These are phyloP conservation scores for Mizuhopecten yessoensis DNA, from an alignment of 1,140 invertebrate genomes.

Conservation along the genomic window DNA sequence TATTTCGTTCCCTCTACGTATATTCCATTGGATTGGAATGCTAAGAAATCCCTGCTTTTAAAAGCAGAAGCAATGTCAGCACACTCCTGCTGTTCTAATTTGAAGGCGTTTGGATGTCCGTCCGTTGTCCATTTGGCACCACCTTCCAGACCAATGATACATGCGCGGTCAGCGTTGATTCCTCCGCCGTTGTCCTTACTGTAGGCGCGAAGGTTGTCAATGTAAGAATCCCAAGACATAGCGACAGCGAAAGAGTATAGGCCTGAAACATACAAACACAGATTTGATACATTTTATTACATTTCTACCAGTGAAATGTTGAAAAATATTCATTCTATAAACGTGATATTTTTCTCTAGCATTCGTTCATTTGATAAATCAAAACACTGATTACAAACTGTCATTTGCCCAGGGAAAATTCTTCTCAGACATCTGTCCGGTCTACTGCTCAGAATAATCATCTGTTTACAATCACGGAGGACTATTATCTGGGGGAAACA, in stretches of 20 bases:
- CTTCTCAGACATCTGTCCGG: too few relatives aligned
- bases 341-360: too few relatives aligned
- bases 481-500: too few relatives aligned
- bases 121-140: constrained; percentile 40
- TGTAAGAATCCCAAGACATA: constrained; percentile 46
- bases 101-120: constrained; percentile 41
- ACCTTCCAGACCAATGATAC: constrained; percentile 45
- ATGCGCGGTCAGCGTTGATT: not conserved
- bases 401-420: too few relatives aligned
- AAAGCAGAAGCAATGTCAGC: constrained; percentile 51
- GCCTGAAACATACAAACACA: not conserved
- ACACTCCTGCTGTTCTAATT: not conserved
- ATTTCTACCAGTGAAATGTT: too few relatives aligned
- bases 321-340: too few relatives aligned
- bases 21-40: constrained; percentile 43
- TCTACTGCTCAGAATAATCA: too few relatives aligned
- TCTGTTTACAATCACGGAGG: too few relatives aligned
- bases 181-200: constrained; percentile 4
- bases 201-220: not conserved
- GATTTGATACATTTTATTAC: not conserved
- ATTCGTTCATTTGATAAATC: too few relatives aligned
- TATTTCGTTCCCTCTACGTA: constrained; percentile 50
- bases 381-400: too few relatives aligned
- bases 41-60: constrained; percentile 47
- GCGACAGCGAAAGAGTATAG: not conserved